Conservation (phyloP, 1,140 invertebrate species). For the Pectinophora gossypiella region DNA sequence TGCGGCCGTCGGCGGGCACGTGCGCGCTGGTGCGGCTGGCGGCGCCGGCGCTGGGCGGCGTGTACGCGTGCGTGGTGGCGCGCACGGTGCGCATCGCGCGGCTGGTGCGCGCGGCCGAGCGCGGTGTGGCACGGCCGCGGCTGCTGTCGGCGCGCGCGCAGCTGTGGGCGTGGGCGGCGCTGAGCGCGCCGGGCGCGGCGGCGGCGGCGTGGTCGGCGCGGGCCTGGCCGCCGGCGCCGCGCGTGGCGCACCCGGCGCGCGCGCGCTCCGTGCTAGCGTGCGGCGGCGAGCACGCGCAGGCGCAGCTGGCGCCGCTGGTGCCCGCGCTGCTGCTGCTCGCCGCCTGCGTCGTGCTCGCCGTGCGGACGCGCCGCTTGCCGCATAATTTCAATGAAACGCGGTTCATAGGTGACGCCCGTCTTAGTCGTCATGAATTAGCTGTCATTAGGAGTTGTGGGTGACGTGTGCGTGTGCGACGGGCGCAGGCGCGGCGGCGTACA, state of each 20-base stretch:
- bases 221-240: constrained; percentile 81
- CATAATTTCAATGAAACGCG: constrained; percentile 94
- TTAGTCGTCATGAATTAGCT: too few species aligned
- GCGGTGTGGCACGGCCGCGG: constrained; percentile 8
- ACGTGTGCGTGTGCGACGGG: too few species aligned
- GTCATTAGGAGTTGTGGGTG: too few species aligned
- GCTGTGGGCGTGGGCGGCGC: constrained; percentile 42
- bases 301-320: constrained; percentile 85
- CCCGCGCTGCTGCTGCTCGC: constrained; percentile 88
- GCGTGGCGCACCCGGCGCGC: constrained; percentile 76
- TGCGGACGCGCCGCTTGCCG: constrained; percentile 91
- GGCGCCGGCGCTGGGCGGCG: constrained; percentile 21
- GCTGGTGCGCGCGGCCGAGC: constrained; percentile 18
- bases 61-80: constrained; percentile 27
- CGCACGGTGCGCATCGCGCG: constrained; percentile 24
- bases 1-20: constrained; percentile 80
- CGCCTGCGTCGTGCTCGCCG: constrained; percentile 89
- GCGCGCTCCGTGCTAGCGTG: constrained; percentile 81
- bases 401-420: constrained; percentile 89
- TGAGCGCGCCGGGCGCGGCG: constrained; percentile 83
- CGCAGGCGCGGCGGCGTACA: constrained; percentile 89
- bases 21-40: constrained; percentile 73
- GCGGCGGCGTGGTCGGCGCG: constrained; percentile 83
- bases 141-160: constrained; percentile 24
- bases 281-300: constrained; percentile 79